A percentile compares a stretch with the other conserved stretches of the same genome.
Evolutionary conservation across 2,888 invertebrate genomes (phyloP).

Genomic region (Sicus ferrugineus): DNA sequence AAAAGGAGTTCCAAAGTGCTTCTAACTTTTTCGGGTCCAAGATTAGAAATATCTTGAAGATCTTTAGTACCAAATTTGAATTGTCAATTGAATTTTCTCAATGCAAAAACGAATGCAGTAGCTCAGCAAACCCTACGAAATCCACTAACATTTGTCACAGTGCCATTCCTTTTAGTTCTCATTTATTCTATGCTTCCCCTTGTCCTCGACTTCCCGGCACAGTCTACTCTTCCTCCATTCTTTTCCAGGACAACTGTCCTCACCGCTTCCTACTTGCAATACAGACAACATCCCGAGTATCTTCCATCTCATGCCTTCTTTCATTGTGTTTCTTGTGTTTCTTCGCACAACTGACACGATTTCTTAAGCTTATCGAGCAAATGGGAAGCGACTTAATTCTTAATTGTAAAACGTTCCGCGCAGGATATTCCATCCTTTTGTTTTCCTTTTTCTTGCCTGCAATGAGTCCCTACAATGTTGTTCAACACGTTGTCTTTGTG

Average conservation of each 20-base stretch:
- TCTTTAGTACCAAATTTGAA: too few relatives aligned
- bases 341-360: not conserved
- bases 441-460: slow-evolving; percentile 37
- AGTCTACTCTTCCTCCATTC: not conserved
- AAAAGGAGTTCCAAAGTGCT: too few relatives aligned
- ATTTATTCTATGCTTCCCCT: not conserved
- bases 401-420: slow-evolving; percentile 25
- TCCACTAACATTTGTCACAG: slow-evolving; percentile 14
- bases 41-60: too few relatives aligned
- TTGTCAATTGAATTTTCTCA: too few relatives aligned
- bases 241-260: too few relatives aligned
- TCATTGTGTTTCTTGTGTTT: not conserved
- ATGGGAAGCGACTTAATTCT: slow-evolving; percentile 27
- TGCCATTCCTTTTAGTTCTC: not conserved
- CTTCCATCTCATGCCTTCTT: not conserved
- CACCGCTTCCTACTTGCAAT: not conserved
- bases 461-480: slow-evolving; percentile 48
- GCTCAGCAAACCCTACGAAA: not conserved
- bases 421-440: slow-evolving; percentile 34
- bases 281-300: not conserved
- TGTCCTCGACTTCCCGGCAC: not conserved
- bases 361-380: slow-evolving; percentile 19
- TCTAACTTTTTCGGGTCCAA: too few relatives aligned
- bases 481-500: not conserved
- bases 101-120: too few relatives aligned